phyloP scores from a whole-genome alignment of 2,113 vertebrate genomes.

The Xenopus laevis region DNA sequence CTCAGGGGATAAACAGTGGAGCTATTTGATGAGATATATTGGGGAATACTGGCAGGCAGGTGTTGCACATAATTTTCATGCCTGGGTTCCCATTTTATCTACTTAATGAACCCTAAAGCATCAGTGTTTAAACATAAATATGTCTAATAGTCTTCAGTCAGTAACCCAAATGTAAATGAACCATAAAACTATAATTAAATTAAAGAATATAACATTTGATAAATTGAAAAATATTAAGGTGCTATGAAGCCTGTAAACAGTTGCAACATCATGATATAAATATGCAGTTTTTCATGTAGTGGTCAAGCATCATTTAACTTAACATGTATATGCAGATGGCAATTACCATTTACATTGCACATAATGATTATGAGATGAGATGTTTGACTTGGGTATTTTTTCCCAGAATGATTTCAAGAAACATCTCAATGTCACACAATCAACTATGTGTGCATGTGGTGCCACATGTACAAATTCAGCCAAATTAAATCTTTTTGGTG shows the following conservation, averaged over 20 bases:
- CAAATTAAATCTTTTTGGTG: neutral
- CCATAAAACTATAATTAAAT: neutral
- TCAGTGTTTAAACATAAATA: neutral
- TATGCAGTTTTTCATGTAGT: neutral
- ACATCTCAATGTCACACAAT: neutral
- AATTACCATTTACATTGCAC: too few species aligned
- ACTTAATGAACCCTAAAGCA: neutral
- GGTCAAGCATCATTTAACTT: neutral
- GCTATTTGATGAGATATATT: neutral
- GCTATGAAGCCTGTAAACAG: neutral
- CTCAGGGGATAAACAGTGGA: neutral
- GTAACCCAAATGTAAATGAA: neutral
- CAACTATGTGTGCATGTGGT: neutral
- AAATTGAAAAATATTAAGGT: neutral
- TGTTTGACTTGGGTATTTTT: neutral
- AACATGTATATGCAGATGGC: neutral
- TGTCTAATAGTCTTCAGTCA: neutral
- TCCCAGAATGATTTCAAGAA: neutral
- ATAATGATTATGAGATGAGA: neutral
- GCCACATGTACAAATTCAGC: neutral
- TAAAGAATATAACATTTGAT: neutral
- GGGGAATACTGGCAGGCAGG: neutral
- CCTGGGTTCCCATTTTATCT: neutral
- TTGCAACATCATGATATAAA: neutral
- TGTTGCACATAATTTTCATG: neutral